phyloP scores from a whole-genome alignment of 2,888 invertebrate species.

The Cremastinae sp. region DNA sequence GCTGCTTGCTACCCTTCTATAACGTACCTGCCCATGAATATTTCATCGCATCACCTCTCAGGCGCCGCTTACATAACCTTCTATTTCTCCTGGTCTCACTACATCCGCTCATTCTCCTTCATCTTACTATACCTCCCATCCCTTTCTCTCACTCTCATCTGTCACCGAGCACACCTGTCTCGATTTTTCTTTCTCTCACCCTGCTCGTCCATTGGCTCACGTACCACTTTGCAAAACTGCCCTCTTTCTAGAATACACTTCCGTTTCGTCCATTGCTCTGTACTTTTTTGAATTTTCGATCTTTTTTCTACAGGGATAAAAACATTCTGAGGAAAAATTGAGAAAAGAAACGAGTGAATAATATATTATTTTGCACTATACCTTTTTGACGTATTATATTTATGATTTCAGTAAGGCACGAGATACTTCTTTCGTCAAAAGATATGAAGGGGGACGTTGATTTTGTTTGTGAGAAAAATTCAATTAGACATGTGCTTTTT shows the following conservation, averaged over 20 bases:
- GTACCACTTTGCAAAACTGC: conserved; percentile 15
- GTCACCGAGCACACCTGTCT: conserved; percentile 13
- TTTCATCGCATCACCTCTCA: conserved; percentile 56
- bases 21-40: conserved; percentile 56
- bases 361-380: too few species aligned
- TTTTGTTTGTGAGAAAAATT: too few species aligned
- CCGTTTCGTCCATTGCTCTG: conserved; percentile 27
- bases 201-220: conserved; percentile 4
- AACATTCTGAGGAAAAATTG: too few species aligned
- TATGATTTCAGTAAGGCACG: too few species aligned
- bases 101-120: conserved; percentile 57
- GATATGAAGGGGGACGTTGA: too few species aligned
- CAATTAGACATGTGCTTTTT: too few species aligned
- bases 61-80: conserved; percentile 42
- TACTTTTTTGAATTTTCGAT: conserved; percentile 13
- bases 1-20: conserved; percentile 17
- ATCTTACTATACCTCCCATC: conserved; percentile 40
- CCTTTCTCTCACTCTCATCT: conserved; percentile 24
- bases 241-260: conserved; percentile 21
- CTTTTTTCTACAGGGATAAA: too few species aligned
- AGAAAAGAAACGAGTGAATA: too few species aligned
- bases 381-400: too few species aligned
- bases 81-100: conserved; percentile 59
- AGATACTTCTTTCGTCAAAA: too few species aligned
- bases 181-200: conserved; percentile 13